Conservation (phyloP, 2,113 vertebrate genomes). For the Malurus melanocephalus region DNA sequence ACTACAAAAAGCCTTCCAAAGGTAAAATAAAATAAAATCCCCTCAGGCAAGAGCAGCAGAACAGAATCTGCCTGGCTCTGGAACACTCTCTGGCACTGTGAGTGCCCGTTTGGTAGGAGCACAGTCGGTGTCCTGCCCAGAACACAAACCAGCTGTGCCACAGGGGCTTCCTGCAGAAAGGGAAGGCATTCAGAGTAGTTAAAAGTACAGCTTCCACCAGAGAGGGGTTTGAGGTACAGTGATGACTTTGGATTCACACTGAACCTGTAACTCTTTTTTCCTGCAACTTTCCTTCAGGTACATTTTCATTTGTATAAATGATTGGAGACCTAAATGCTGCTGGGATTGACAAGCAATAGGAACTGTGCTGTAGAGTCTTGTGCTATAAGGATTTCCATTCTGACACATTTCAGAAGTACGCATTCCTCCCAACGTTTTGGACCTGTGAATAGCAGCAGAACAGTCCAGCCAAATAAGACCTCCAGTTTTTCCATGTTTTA, state of each 20-base stretch:
- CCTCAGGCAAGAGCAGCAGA: neutral
- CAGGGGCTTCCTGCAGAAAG: neutral
- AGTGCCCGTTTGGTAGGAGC: accelerated
- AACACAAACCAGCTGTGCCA: neutral
- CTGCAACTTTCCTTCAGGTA: neutral
- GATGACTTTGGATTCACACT: neutral
- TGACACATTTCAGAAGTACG: neutral
- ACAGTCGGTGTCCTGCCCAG: accelerated
- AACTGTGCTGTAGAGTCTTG: neutral
- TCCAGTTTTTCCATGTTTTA: neutral
- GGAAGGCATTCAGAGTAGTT: neutral
- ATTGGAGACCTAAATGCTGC: neutral
- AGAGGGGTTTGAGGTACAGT: neutral
- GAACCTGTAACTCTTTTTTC: neutral
- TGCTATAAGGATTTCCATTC: neutral
- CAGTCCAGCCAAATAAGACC: neutral
- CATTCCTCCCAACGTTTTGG: neutral
- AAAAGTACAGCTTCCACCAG: neutral
- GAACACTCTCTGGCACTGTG: neutral
- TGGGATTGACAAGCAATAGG: neutral
- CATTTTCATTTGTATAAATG: neutral
- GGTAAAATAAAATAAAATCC: neutral
- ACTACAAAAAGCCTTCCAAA: neutral
- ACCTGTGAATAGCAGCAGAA: neutral
- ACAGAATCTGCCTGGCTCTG: neutral